Base-by-base conservation (phyloP, 2,113 vertebrate genomes). In the Myrmecobius fasciatus region DNA sequence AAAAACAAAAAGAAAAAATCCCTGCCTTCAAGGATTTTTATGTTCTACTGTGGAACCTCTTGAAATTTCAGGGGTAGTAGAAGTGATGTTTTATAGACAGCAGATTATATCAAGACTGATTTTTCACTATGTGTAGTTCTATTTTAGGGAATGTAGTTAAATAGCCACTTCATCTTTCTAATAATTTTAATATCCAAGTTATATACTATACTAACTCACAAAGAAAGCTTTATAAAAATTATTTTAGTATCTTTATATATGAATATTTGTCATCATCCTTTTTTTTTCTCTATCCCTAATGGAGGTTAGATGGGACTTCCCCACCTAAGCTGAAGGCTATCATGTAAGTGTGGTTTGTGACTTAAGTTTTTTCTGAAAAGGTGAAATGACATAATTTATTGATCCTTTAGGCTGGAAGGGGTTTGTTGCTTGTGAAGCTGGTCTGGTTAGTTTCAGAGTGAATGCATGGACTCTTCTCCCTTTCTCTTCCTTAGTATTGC, bases 401-500 rank as follows among this genome's bases (percentile, higher is more conserved):
- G 0, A 25, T 48, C 75, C 49, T 92, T 56, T 54, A 0, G 25
- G 60, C 53, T 10, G 51, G 56, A 31, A 92, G 51, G 53, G 0
- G 25, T 96, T 92, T 89, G 91, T 22, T 89, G n/a, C 36, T 25
- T 17, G 36, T 92, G 67, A 52, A 88, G 31, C 92, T 25, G 36
- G 20, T 3, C 0, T n/a, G 17, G 53, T 52, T 46, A 25, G 26
- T 28, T 60, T 90, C 25, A 25, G n/a, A 91, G 51, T n/a, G 0
- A 83, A 53, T 52, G 14, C 52, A 56, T 67, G 60, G 90, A 51
- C 92, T 54, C 46, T 67, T 60, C 49, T 51, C 43, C 28, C 28
- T 0, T 0, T 25, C 36, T 0, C 0, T 46, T 60, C 43, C 25
- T 56, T 89, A 43, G 54, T n/a, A 90, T 26, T 43, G 96, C 54